Conservation (phyloP, 2,113 vertebrate species). For the Sakesphorus luctuosus region DNA sequence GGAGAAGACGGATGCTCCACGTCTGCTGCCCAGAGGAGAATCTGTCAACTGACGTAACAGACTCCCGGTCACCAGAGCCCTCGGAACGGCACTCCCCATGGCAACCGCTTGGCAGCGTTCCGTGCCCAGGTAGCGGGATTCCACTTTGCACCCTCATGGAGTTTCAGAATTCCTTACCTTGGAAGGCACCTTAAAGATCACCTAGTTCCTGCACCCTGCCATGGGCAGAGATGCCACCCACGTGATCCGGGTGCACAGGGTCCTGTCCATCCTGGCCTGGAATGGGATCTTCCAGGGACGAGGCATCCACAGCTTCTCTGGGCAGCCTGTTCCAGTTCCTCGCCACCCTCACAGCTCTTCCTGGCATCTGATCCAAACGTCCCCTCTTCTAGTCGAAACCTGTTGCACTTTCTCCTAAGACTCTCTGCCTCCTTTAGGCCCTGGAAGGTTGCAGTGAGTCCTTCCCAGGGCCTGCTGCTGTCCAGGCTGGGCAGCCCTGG, state of each 20-base stretch:
- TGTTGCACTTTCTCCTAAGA: neutral
- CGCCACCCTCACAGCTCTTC: neutral
- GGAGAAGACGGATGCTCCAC: neutral
- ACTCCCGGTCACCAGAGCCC: neutral
- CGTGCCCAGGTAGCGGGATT: neutral
- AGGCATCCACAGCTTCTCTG: neutral
- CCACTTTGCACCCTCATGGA: neutral
- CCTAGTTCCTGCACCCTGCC: neutral
- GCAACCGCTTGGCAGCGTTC: neutral
- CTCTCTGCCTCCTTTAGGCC: neutral
- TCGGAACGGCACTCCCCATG: neutral
- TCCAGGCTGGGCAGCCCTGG: neutral
- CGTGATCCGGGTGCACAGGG: neutral
- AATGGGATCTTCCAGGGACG: neutral
- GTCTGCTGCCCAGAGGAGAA: neutral
- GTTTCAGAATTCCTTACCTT: neutral
- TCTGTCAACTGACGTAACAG: neutral
- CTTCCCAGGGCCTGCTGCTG: neutral
- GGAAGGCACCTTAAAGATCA: neutral
- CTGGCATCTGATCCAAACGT: neutral
- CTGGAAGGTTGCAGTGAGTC: no score
- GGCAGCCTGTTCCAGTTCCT: neutral
- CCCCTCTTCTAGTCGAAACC: neutral
- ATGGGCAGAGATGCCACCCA: neutral
- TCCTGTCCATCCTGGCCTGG: neutral